A percentile compares a stretch with the other conserved stretches of the same genome.
These are phyloP conservation scores for Acrocephalus scirpaceus DNA, from an alignment of 2,797 vertebrate genomes.

Conservation along the genomic window DNA sequence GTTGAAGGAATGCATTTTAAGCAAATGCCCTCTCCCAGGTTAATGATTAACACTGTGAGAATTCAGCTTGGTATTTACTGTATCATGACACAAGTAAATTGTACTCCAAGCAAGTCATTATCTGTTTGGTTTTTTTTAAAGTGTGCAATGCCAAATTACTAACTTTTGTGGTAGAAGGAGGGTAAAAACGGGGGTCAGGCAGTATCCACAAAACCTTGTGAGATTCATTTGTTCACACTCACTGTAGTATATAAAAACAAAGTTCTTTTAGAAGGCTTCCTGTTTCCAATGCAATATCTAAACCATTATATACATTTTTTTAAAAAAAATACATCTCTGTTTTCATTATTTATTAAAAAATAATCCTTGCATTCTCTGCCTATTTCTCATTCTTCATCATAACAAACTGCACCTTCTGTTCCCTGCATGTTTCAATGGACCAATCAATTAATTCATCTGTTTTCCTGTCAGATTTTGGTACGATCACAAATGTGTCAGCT, in stretches of 20 bases:
- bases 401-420: not conserved
- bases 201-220: not conserved
- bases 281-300: not conserved
- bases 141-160: constrained; percentile 11
- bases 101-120: not conserved
- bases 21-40: not conserved
- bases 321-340: not conserved
- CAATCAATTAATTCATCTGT: not conserved
- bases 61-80: constrained; percentile 8
- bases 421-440: not conserved
- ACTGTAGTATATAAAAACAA: not conserved
- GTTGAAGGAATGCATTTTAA: not conserved
- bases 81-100: constrained; percentile 38
- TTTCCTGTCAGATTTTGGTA: not conserved
- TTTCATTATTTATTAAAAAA: not conserved
- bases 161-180: not conserved
- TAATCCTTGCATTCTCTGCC: not conserved
- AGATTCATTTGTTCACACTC: not conserved
- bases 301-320: not conserved
- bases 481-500: not conserved
- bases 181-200: not conserved
- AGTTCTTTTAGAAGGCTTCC: not conserved
- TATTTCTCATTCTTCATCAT: not conserved
- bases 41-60: constrained; percentile 42
- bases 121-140: not conserved